A percentile compares a stretch with the other conserved stretches of the same genome.
These are phyloP conservation scores for Phoebastria nigripes DNA, from an alignment of 2,797 vertebrate species.

Conservation along the genomic window DNA sequence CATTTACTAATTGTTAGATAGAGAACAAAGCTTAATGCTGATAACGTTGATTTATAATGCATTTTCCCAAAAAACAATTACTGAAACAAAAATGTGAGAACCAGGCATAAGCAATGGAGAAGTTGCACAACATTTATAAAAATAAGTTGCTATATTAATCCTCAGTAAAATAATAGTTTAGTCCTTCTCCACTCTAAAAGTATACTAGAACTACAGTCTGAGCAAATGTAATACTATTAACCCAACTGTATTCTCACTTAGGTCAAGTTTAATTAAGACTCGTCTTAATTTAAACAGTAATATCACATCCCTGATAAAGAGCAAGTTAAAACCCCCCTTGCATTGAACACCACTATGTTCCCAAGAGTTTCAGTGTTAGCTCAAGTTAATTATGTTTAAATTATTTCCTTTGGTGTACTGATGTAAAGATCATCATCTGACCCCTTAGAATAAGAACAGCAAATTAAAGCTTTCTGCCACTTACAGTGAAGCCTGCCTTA, in stretches of 20 bases:
- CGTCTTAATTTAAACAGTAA: slow-evolving; percentile 13
- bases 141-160: not conserved
- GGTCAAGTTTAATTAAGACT: slow-evolving; percentile 24
- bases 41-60: not conserved
- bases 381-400: slow-evolving; percentile 31
- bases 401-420: not conserved
- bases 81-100: not conserved
- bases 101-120: not conserved
- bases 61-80: not conserved
- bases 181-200: not conserved
- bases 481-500: not conserved
- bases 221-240: not conserved
- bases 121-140: not conserved
- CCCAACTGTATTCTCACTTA: not conserved
- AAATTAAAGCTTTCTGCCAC: not conserved
- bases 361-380: slow-evolving; percentile 5
- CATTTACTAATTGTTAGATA: not conserved
- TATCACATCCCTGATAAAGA: not conserved
- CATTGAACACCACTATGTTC: not conserved
- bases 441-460: not conserved
- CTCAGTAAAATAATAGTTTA: not conserved
- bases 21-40: not conserved
- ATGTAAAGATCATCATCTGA: not conserved
- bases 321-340: not conserved
- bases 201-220: not conserved